A percentile compares a stretch with the other conserved stretches of the same genome.
These are phyloP conservation scores for Philopedon plagiatum DNA, from an alignment of 2,888 invertebrate genomes.

Conservation along the genomic window DNA sequence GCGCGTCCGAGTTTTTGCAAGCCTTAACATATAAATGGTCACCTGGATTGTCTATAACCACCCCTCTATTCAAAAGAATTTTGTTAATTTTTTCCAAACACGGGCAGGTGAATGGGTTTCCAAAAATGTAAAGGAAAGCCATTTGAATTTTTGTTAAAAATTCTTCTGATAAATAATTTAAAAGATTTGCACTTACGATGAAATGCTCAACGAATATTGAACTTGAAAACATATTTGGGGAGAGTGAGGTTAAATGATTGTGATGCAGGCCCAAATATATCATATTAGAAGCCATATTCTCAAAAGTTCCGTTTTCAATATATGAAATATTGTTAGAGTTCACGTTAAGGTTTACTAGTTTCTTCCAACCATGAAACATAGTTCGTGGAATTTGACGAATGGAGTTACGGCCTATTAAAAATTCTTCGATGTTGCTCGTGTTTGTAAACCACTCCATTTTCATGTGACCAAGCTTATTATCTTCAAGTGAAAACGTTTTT, in stretches of 20 bases:
- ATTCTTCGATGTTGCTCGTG: background rate
- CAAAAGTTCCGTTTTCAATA: conserved; percentile 1
- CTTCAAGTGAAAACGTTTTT: background rate
- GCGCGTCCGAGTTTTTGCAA: background rate
- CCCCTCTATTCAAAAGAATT: background rate
- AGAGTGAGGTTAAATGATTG: background rate
- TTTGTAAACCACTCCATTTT: conserved; percentile 5
- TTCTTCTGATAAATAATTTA: conserved; percentile 1
- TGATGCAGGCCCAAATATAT: background rate
- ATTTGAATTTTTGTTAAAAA: background rate
- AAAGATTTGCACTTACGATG: background rate
- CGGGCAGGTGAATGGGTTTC: conserved; percentile 8
- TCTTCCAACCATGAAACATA: conserved; percentile 11
- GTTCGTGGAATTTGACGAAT: background rate
- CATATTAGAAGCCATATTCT: background rate
- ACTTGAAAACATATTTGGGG: background rate
- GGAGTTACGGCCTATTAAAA: background rate
- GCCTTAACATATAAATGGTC: background rate
- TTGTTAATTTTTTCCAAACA: background rate
- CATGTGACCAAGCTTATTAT: background rate
- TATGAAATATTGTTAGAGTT: background rate
- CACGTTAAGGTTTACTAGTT: background rate
- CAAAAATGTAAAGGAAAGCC: background rate
- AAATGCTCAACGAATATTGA: conserved; percentile 1
- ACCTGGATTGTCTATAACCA: background rate